Conservation (phyloP, 2,113 vertebrate genomes). For the Rhodinocichla rosea region DNA sequence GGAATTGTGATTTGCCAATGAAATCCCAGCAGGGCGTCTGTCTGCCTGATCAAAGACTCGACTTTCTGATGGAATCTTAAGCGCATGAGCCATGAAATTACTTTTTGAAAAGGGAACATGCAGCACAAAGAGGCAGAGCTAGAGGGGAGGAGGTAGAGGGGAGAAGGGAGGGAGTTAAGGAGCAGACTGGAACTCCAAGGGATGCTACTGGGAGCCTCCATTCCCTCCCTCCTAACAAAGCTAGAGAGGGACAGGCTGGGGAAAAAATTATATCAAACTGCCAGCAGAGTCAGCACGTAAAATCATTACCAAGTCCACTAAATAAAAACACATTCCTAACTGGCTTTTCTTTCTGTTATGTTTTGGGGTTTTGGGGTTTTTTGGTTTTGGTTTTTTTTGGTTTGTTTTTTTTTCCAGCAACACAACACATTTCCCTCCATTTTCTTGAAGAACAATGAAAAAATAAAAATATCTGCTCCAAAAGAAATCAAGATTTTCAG, state of each 20-base stretch:
- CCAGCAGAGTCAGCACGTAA: conserved; percentile 1
- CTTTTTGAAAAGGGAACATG: conserved; percentile 67
- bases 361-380: background rate
- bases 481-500: background rate
- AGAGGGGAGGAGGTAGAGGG: background rate
- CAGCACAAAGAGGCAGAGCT: background rate
- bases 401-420: background rate
- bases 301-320: background rate
- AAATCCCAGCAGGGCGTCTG: conserved; percentile 74
- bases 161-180: background rate
- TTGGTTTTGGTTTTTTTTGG: no score
- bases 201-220: background rate
- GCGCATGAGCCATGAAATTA: conserved; percentile 82
- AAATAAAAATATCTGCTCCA: background rate
- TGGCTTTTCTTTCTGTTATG: background rate
- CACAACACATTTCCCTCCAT: background rate
- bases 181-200: background rate
- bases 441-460: background rate
- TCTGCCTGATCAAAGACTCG: conserved; percentile 72
- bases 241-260: background rate
- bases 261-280: background rate
- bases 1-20: conserved; percentile 78
- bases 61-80: conserved; percentile 81
- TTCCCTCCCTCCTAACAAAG: conserved; percentile 34
- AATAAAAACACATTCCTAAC: background rate